Percentiles rank a stretch among this genome's conserved stretches.
phyloP scores from a whole-genome alignment of 2,113 vertebrate genomes.

The Sapajus apella region DNA sequence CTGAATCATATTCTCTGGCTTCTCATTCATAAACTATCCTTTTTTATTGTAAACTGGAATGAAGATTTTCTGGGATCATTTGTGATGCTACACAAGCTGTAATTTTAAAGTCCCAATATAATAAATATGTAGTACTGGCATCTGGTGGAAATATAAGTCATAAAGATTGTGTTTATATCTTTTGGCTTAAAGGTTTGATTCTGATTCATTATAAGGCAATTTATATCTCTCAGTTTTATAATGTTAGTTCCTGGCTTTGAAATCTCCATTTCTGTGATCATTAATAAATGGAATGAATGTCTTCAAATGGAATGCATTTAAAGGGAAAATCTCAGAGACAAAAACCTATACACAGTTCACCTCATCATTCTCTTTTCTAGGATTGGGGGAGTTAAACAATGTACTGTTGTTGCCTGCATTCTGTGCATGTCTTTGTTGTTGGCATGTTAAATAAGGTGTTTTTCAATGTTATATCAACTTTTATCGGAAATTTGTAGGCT shows the following conservation, averaged over 20 bases:
- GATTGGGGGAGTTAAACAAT: not conserved
- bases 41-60: not conserved
- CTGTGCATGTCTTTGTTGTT: not conserved
- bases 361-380: not conserved
- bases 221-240: not conserved
- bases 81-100: not conserved
- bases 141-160: not conserved
- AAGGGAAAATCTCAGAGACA: not conserved
- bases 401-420: not conserved
- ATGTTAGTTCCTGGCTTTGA: not conserved
- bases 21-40: not conserved
- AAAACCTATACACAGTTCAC: not conserved
- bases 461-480: not conserved
- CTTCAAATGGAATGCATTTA: not conserved
- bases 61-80: constrained; percentile 21
- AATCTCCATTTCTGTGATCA: not conserved
- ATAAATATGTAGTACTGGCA: not conserved
- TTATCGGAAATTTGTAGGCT: not conserved
- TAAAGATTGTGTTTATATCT: not conserved
- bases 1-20: not conserved
- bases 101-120: constrained; percentile 13
- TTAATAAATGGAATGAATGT: not conserved
- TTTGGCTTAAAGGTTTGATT: not conserved
- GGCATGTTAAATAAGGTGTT: not conserved
- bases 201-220: constrained; percentile 5